These are phyloP conservation scores for Pseudococcus longispinus DNA, from an alignment of 2,888 invertebrate species.

Conservation along the genomic window DNA sequence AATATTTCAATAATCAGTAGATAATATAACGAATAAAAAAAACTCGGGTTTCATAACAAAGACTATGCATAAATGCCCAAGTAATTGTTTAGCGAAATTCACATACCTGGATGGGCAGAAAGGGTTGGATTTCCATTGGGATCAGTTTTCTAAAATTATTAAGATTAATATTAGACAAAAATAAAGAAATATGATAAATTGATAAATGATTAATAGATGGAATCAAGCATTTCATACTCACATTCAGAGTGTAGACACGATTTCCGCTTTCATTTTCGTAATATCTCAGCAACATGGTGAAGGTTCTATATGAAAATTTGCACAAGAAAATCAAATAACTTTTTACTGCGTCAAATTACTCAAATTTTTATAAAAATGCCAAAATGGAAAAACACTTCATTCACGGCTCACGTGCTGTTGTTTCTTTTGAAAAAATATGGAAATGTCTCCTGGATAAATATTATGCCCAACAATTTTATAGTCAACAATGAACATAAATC, in stretches of 20 bases:
- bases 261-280: slow-evolving; percentile 79
- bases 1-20: background rate
- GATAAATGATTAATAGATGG: background rate
- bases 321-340: too few species aligned
- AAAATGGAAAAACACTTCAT: too few species aligned
- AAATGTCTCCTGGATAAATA: too few species aligned
- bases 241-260: slow-evolving; percentile 85
- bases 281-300: slow-evolving; percentile 77
- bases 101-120: slow-evolving; percentile 84
- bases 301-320: too few species aligned
- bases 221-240: slow-evolving; percentile 63
- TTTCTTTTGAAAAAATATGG: too few species aligned
- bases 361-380: too few species aligned
- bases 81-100: background rate
- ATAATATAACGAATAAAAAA: background rate
- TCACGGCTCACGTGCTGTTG: too few species aligned
- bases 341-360: too few species aligned
- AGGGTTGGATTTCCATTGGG: slow-evolving; percentile 80
- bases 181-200: background rate
- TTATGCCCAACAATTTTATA: too few species aligned
- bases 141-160: slow-evolving; percentile 75
- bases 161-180: slow-evolving; percentile 48
- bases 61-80: background rate
- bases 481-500: too few species aligned
- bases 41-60: background rate